Conservation (phyloP, 2,888 invertebrate species). For the Bruchidius siliquastri region DNA sequence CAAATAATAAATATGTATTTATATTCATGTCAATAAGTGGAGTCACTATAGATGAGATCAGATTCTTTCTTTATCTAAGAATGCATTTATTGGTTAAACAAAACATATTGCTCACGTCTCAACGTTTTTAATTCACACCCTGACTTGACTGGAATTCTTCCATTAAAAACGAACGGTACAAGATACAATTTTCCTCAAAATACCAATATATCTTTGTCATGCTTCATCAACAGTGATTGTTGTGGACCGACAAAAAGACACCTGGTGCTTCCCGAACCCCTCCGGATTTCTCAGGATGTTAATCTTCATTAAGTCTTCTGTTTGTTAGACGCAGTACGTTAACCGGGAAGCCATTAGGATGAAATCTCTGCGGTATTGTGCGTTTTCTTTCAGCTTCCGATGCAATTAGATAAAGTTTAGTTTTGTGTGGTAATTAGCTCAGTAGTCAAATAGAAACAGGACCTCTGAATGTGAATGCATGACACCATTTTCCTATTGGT, state of each 20-base stretch:
- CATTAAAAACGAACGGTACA: too few relatives aligned
- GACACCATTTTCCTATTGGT: too few relatives aligned
- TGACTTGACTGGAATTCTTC: too few relatives aligned
- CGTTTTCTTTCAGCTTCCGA: slow-evolving; percentile 2
- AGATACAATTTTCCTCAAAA: not conserved
- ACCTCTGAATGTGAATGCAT: not conserved
- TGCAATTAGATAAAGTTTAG: not conserved
- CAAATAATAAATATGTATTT: too few relatives aligned
- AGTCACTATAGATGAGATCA: too few relatives aligned
- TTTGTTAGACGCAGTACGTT: slow-evolving; percentile 18
- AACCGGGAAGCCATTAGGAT: slow-evolving; percentile 12
- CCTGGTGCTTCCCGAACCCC: slow-evolving; percentile 12
- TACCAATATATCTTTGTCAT: not conserved
- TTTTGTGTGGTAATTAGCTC: not conserved
- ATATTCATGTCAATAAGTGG: too few relatives aligned
- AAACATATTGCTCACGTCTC: too few relatives aligned
- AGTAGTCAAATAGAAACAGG: not conserved
- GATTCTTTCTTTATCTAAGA: too few relatives aligned
- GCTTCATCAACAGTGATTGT: not conserved
- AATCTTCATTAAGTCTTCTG: slow-evolving; percentile 24
- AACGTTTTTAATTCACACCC: too few relatives aligned
- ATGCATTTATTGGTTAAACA: too few relatives aligned
- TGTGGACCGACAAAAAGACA: slow-evolving; percentile 1
- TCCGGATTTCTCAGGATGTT: slow-evolving; percentile 8
- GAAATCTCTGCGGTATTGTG: slow-evolving; percentile 6